phyloP scores from a whole-genome alignment of 2,113 vertebrate genomes.

The Propithecus coquereli region DNA sequence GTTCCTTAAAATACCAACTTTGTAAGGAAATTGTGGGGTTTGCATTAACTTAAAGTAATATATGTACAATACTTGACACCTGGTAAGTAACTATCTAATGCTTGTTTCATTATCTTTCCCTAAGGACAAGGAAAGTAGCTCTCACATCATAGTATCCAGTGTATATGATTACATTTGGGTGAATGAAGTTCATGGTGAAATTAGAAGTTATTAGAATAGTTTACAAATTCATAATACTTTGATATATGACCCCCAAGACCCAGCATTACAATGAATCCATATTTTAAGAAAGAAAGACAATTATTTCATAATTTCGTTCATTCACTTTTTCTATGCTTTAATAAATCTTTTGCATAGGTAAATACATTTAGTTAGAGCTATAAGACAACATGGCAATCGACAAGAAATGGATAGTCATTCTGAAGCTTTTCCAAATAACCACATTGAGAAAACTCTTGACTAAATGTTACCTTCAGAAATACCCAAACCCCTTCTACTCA shows the following conservation, averaged over 20 bases:
- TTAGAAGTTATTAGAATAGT: not conserved
- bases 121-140: not conserved
- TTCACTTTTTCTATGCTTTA: slow-evolving; percentile 57
- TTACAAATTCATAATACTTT: not conserved
- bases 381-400: slow-evolving; percentile 50
- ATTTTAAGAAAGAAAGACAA: slow-evolving; percentile 39
- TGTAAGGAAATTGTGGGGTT: not conserved
- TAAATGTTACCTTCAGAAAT: slow-evolving; percentile 22
- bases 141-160: not conserved
- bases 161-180: not conserved
- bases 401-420: not conserved
- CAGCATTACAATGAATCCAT: not conserved
- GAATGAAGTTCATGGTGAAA: not conserved
- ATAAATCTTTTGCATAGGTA: slow-evolving; percentile 60
- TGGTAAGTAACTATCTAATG: not conserved
- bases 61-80: not conserved
- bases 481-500: not conserved
- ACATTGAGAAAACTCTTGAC: not conserved
- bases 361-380: slow-evolving; percentile 48
- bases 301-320: slow-evolving; percentile 49
- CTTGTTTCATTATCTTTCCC: not conserved
- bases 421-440: slow-evolving; percentile 43
- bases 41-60: not conserved
- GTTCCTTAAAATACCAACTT: not conserved
- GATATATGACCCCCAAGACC: not conserved